A percentile compares a stretch with the other conserved stretches of the same genome.
Evolutionary conservation across 2,888 invertebrate genomes (phyloP).

Genomic region (Eueremaeus valkanovi): DNA sequence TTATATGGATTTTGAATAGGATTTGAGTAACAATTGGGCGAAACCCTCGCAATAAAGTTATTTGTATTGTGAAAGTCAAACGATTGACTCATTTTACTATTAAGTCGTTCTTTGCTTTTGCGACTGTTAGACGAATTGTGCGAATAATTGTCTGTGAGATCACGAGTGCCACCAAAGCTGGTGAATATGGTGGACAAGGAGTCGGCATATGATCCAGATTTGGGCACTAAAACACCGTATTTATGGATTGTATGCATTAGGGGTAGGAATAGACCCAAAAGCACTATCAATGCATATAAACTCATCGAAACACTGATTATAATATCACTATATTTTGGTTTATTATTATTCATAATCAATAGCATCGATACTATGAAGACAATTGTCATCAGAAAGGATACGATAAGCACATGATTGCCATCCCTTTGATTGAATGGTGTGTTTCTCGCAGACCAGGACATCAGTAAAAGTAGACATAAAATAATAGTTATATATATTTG

Average conservation of each 20-base stretch:
- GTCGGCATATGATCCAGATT: constrained; percentile 45
- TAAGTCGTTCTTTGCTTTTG: neutral
- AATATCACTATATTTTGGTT: constrained; percentile 35
- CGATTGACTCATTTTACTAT: neutral
- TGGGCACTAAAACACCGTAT: constrained; percentile 43
- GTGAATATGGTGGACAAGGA: constrained; percentile 47
- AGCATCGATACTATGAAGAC: constrained; percentile 21
- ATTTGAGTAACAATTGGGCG: constrained; percentile 24
- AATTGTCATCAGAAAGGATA: constrained; percentile 10
- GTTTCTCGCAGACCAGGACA: constrained; percentile 37
- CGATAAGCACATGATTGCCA: constrained; percentile 34
- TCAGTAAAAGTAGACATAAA: constrained; percentile 14
- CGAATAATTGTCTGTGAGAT: neutral
- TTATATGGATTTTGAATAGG: neutral
- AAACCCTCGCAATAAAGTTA: constrained; percentile 27
- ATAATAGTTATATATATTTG: constrained; percentile 38
- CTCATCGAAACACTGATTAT: constrained; percentile 42
- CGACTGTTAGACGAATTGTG: neutral
- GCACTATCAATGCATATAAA: constrained; percentile 38
- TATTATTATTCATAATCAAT: neutral
- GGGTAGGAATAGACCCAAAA: constrained; percentile 44
- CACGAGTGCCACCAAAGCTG: constrained; percentile 3
- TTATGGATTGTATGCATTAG: constrained; percentile 44
- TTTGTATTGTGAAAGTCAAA: constrained; percentile 12
- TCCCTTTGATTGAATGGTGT: constrained; percentile 38